phyloP scores from a whole-genome alignment of 2,888 invertebrate species.

The Blomia tropicalis region DNA sequence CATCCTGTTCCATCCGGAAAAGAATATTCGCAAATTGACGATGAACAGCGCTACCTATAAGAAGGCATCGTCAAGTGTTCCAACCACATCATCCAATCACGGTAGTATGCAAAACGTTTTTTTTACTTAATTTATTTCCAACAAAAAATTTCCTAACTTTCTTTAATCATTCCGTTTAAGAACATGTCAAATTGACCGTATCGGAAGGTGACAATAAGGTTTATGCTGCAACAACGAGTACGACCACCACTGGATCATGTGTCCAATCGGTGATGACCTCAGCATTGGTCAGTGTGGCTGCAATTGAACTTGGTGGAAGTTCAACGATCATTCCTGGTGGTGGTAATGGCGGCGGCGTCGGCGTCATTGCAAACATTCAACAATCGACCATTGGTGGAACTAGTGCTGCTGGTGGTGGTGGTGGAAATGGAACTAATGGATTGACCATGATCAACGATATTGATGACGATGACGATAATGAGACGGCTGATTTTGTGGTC shows the following conservation, averaged over 20 bases:
- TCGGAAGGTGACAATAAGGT: slow-evolving; percentile 4
- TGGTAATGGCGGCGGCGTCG: too few species aligned
- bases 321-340: too few species aligned
- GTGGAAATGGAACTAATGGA: background rate
- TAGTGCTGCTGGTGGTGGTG: background rate
- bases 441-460: too few species aligned
- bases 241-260: background rate
- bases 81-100: slow-evolving; percentile 24
- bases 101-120: slow-evolving; percentile 10
- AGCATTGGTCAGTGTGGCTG: background rate
- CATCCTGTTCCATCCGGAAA: slow-evolving; percentile 54
- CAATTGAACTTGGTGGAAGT: too few species aligned
- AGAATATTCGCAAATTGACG: slow-evolving; percentile 47
- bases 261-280: too few species aligned
- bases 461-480: too few species aligned
- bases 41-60: slow-evolving; percentile 37
- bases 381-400: too few species aligned
- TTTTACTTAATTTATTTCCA: background rate
- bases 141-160: background rate
- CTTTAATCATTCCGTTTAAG: background rate
- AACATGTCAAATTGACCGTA: slow-evolving; percentile 21
- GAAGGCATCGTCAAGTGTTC: slow-evolving; percentile 22
- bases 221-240: background rate
- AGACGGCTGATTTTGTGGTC: too few species aligned
- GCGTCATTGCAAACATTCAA: too few species aligned